phyloP scores from a whole-genome alignment of 2,113 vertebrate genomes.

The Corythornis madagascariensis region DNA sequence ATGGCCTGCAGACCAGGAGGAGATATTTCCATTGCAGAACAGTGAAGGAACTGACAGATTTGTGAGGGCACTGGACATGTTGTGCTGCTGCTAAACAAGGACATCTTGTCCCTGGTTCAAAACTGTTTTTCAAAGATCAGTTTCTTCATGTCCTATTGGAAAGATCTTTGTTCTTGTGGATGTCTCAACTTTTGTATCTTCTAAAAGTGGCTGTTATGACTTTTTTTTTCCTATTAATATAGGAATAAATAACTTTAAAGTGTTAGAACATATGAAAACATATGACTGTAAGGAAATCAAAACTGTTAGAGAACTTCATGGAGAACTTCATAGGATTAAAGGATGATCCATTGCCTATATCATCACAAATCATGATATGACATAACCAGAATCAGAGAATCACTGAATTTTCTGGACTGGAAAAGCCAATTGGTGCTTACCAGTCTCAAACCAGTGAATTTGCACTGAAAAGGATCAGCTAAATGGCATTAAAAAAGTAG shows the following conservation, averaged over 20 bases:
- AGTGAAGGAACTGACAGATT: neutral
- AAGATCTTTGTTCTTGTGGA: neutral
- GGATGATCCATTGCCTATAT: neutral
- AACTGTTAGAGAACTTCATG: neutral
- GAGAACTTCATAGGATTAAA: neutral
- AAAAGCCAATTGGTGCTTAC: neutral
- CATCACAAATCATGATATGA: neutral
- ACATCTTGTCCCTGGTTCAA: neutral
- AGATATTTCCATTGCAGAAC: neutral
- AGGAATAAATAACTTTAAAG: neutral
- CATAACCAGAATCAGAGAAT: neutral
- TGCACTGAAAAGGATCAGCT: slow-evolving; percentile 14
- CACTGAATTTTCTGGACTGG: too few relatives aligned
- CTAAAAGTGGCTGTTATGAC: neutral
- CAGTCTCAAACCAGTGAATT: neutral
- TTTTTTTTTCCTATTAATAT: neutral
- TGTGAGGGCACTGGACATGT: neutral
- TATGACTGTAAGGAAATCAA: neutral
- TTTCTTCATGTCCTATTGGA: neutral
- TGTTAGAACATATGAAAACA: neutral
- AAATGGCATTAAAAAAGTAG: neutral
- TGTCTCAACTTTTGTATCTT: neutral
- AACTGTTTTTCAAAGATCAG: neutral
- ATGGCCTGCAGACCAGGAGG: neutral
- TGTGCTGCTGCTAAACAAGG: neutral